These are phyloP conservation scores for Nycticryphes semicollaris DNA, from an alignment of 2,113 vertebrate genomes.

Conservation along the genomic window DNA sequence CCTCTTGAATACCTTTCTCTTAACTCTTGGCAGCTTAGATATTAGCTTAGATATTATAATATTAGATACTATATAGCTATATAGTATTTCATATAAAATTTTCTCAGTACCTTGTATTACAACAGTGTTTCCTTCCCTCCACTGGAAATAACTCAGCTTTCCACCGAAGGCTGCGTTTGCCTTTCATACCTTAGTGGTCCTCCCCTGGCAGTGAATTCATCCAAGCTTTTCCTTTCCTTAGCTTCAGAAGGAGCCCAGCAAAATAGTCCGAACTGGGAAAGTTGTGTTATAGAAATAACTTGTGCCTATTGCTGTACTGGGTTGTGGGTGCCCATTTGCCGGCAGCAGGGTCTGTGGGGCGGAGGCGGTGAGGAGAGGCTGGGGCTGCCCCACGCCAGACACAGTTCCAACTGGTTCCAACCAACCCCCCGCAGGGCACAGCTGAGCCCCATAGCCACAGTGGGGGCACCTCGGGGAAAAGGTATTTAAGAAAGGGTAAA, in stretches of 20 bases:
- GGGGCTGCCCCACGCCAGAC: accelerated
- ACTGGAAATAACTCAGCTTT: not conserved
- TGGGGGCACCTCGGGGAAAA: accelerated
- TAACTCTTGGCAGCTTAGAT: not conserved
- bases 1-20: not conserved
- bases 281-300: not conserved
- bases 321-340: accelerated
- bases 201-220: not conserved
- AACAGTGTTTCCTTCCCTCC: not conserved
- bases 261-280: not conserved
- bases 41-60: too few relatives aligned
- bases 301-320: accelerated
- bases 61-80: too few relatives aligned
- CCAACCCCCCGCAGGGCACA: accelerated
- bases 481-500: not conserved
- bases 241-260: not conserved
- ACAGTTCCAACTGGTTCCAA: not conserved
- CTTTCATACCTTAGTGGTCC: not conserved
- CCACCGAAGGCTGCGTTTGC: not conserved
- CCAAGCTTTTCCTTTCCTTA: not conserved
- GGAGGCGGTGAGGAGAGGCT: not conserved
- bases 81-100: not conserved
- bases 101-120: not conserved
- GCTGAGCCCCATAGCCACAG: accelerated
- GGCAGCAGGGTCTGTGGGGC: accelerated